These are phyloP conservation scores for Myxocyprinus asiaticus DNA, from an alignment of 2,113 vertebrate species.

Conservation along the genomic window DNA sequence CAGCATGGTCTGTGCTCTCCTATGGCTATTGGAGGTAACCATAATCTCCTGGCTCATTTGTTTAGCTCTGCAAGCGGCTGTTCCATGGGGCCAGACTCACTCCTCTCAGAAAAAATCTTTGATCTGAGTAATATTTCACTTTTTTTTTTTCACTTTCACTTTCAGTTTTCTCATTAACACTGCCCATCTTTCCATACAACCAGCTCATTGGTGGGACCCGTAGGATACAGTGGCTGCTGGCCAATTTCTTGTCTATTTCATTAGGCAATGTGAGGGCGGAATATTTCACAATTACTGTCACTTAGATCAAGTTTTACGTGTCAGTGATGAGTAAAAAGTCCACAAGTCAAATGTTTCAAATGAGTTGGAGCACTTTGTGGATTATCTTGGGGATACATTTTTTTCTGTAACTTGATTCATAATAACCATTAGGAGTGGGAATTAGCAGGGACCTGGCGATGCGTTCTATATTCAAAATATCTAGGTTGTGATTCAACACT, in stretches of 20 bases:
- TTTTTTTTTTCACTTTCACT: no score
- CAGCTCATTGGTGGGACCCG: not conserved
- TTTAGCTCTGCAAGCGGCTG: slow-evolving; percentile 16
- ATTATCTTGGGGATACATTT: no score
- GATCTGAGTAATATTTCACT: slow-evolving; percentile 17
- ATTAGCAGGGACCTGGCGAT: no score
- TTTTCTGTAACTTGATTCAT: no score
- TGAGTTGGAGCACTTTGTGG: no score
- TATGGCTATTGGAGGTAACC: not conserved
- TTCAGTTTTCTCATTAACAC: slow-evolving; percentile 32
- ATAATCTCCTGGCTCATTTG: slow-evolving; percentile 30
- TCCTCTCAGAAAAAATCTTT: slow-evolving; percentile 13
- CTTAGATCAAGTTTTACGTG: slow-evolving; percentile 10
- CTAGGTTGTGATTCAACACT: no score
- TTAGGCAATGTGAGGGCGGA: slow-evolving; percentile 8
- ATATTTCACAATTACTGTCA: slow-evolving; percentile 34
- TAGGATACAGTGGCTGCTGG: slow-evolving; percentile 11
- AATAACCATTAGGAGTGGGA: no score
- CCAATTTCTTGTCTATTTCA: slow-evolving; percentile 25
- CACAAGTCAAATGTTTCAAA: not conserved
- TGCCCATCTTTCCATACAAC: not conserved
- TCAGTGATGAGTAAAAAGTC: slow-evolving; percentile 16
- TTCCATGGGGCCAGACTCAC: not conserved
- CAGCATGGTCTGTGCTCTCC: not conserved
- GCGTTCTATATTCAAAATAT: no score